Conservation (phyloP, 2,113 vertebrate species). For the Vulpes lagopus region DNA sequence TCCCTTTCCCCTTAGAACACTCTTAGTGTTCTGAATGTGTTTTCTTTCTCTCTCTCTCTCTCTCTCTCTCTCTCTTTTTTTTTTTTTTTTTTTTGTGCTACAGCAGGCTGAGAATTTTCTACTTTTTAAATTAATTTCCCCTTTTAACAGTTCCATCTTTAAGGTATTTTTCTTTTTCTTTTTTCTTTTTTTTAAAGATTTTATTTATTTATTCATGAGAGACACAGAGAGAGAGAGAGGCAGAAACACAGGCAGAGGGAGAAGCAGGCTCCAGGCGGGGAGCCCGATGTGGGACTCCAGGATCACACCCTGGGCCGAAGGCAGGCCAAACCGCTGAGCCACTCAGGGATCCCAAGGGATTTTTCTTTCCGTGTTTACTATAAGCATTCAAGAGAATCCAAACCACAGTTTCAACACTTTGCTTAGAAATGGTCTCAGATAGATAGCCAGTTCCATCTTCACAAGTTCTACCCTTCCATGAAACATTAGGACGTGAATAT, state of each 20-base stretch:
- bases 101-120: not conserved
- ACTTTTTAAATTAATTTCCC: not conserved
- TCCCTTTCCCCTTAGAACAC: not conserved
- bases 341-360: not conserved
- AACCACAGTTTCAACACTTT: not conserved
- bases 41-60: not conserved
- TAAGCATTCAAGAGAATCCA: not conserved
- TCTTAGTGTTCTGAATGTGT: not conserved
- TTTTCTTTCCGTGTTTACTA: not conserved
- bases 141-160: not conserved
- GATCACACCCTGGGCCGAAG: no score
- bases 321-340: no score
- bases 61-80: not conserved
- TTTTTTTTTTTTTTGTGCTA: not conserved
- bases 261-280: no score
- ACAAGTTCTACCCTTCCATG: not conserved
- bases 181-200: no score
- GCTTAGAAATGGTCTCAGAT: not conserved
- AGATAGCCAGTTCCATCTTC: not conserved
- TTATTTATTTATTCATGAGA: no score
- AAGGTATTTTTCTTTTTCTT: not conserved
- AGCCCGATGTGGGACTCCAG: no score
- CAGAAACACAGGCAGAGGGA: no score
- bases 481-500: not conserved
- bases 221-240: no score